Evolutionary conservation across 2,888 invertebrate species (phyloP).

Genomic region (Ectobius pallidus): DNA sequence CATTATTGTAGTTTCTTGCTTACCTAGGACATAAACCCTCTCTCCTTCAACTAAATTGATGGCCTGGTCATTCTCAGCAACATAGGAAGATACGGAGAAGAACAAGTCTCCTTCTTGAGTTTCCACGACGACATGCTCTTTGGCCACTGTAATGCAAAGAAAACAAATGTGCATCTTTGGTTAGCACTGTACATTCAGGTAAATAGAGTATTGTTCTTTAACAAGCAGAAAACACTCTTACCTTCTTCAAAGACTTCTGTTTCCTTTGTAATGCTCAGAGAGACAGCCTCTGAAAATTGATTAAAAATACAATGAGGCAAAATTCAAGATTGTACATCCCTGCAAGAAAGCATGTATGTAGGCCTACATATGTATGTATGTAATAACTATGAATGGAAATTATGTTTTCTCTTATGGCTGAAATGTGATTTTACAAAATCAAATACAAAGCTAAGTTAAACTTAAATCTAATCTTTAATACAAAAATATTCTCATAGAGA

Average conservation of each 20-base stretch:
- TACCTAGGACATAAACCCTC: conserved; percentile 81
- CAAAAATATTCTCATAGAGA: too few species aligned
- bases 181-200: too few species aligned
- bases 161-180: too few species aligned
- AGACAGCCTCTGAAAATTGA: conserved; percentile 68
- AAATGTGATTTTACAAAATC: conserved; percentile 15
- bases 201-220: too few species aligned
- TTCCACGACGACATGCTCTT: conserved; percentile 38
- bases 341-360: too few species aligned
- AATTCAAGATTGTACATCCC: too few species aligned
- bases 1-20: too few species aligned
- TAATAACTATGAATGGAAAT: neutral
- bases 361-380: too few species aligned
- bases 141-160: conserved; percentile 26
- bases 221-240: too few species aligned
- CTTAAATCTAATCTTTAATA: too few species aligned
- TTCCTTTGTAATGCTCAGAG: conserved; percentile 72
- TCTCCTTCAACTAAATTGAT: conserved; percentile 91
- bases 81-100: conserved; percentile 83
- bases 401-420: neutral
- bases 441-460: too few species aligned
- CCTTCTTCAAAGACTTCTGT: conserved; percentile 66
- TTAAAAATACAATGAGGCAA: conserved; percentile 17
- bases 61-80: conserved; percentile 86
- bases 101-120: conserved; percentile 73